phyloP scores from a whole-genome alignment of 92 coral and sea anemone species.

The Virgularia gustaviana region DNA sequence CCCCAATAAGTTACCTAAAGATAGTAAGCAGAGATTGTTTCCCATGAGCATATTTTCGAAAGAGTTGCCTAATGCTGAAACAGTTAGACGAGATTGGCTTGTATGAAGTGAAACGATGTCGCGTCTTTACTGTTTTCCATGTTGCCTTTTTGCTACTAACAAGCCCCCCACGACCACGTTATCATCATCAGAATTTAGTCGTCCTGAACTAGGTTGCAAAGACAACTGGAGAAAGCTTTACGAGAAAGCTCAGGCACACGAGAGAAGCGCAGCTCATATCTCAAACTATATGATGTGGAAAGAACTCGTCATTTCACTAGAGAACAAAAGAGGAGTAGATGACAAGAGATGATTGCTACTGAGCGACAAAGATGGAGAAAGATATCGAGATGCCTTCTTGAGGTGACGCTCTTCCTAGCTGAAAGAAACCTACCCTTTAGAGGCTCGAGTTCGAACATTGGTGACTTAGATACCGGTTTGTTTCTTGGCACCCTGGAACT shows the following conservation, averaged over 20 bases:
- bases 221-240: constrained; percentile 26
- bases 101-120: constrained; percentile 19
- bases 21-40: background rate
- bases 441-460: constrained; percentile 8
- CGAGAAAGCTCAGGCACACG: constrained; percentile 22
- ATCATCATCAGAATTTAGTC: background rate
- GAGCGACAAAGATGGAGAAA: constrained; percentile 17
- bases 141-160: constrained; percentile 11
- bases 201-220: constrained; percentile 16
- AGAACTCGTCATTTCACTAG: constrained; percentile 4
- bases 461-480: constrained; percentile 7
- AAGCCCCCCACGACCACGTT: background rate
- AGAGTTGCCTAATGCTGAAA: constrained; percentile 21
- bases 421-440: constrained; percentile 26
- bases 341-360: background rate
- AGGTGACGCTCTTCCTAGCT: constrained; percentile 18
- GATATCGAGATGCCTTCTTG: constrained; percentile 15
- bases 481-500: constrained; percentile 24
- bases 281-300: constrained; percentile 20
- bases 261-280: constrained; percentile 18
- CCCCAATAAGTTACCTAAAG: background rate
- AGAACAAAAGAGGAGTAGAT: constrained; percentile 14
- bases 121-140: constrained; percentile 28
- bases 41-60: constrained; percentile 1
- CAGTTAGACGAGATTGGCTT: constrained; percentile 17